A percentile compares a stretch with the other conserved stretches of the same genome.
phyloP scores from a whole-genome alignment of 2,888 invertebrate genomes.

The Sinopyrophorus schimmeli region DNA sequence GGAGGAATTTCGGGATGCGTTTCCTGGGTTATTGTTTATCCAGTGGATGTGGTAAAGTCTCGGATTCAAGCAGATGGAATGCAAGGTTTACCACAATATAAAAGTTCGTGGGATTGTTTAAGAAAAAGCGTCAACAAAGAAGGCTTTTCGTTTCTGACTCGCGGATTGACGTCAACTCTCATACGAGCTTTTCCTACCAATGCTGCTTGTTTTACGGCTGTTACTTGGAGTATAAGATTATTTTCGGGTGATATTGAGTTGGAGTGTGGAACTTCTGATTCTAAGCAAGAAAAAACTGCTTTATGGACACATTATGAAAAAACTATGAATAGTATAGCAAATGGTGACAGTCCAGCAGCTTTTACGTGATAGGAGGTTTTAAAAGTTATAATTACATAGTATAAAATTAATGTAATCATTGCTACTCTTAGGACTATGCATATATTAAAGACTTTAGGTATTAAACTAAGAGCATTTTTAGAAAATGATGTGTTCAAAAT shows the following conservation, averaged over 20 bases:
- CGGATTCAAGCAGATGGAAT: slow-evolving; percentile 76
- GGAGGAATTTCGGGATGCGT: slow-evolving; percentile 85
- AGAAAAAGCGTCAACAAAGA: slow-evolving; percentile 68
- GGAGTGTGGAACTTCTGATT: slow-evolving; percentile 3
- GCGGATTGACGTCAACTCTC: slow-evolving; percentile 78
- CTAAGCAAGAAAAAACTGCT: neutral
- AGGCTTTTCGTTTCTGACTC: slow-evolving; percentile 72
- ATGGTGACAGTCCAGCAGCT: neutral
- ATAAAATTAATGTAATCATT: too few species aligned
- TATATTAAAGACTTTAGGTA: too few species aligned
- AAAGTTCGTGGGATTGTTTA: slow-evolving; percentile 74
- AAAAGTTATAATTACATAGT: too few species aligned
- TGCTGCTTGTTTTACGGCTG: slow-evolving; percentile 88
- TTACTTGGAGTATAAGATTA: slow-evolving; percentile 74
- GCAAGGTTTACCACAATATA: slow-evolving; percentile 60
- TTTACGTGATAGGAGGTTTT: slow-evolving; percentile 6
- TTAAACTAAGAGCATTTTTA: too few species aligned
- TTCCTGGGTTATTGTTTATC: slow-evolving; percentile 87
- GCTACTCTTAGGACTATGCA: too few species aligned
- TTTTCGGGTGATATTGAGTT: slow-evolving; percentile 30
- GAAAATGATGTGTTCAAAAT: too few species aligned
- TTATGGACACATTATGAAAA: slow-evolving; percentile 15
- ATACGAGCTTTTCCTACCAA: slow-evolving; percentile 91
- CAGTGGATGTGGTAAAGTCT: slow-evolving; percentile 89
- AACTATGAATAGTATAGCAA: slow-evolving; percentile 8